Evolutionary conservation across 2,797 vertebrate species (phyloP).

Genomic region (Pygocentrus nattereri): DNA sequence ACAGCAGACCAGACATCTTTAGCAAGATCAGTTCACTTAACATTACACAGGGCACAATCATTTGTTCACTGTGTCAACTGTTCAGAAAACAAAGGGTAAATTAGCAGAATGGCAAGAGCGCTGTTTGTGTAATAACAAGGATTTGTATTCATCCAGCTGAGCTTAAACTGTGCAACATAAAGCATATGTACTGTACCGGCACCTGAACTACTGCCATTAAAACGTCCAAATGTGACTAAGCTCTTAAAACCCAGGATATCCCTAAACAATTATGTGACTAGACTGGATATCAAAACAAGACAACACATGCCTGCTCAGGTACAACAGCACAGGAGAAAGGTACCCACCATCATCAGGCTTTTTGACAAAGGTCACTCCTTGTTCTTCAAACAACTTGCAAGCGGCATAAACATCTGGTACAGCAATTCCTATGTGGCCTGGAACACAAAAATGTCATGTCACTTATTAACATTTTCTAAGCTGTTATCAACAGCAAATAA

Average conservation of each 20-base stretch:
- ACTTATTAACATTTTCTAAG: not conserved
- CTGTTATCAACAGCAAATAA: too few species aligned
- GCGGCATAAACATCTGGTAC: conserved; percentile 92
- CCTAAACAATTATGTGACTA: not conserved
- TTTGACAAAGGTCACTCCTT: conserved; percentile 96
- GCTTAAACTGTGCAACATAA: not conserved
- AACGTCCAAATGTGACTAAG: not conserved
- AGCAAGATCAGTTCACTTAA: too few species aligned
- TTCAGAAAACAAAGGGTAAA: not conserved
- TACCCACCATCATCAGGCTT: conserved; percentile 92
- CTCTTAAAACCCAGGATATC: not conserved
- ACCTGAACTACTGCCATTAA: not conserved
- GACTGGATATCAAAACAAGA: not conserved
- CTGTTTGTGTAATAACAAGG: not conserved
- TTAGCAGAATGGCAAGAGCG: not conserved
- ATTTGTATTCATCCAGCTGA: not conserved
- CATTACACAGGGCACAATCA: too few species aligned
- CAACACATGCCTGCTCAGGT: not conserved
- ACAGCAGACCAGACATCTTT: too few species aligned
- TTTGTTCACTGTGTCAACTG: too few species aligned
- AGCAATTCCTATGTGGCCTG: conserved; percentile 96
- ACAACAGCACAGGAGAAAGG: not conserved
- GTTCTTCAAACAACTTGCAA: conserved; percentile 94
- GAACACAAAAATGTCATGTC: conserved; percentile 9
- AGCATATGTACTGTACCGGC: not conserved